Conservation (phyloP, 2,113 vertebrate species). For the Trematomus loennbergii region DNA sequence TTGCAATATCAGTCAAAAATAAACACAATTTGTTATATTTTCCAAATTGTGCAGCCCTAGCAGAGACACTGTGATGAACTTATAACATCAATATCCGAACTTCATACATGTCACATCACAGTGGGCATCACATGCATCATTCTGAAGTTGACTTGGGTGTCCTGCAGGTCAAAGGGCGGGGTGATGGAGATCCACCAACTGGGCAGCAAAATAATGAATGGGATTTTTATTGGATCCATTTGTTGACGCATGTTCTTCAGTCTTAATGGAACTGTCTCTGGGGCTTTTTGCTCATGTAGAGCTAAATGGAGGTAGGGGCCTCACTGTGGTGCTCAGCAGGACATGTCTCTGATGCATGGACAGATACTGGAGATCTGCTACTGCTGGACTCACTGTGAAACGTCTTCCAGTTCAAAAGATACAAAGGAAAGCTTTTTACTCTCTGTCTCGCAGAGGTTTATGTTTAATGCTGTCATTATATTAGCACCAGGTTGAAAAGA, state of each 20-base stretch:
- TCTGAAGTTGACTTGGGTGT: neutral
- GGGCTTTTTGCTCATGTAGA: neutral
- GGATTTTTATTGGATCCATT: neutral
- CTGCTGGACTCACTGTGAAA: conserved; percentile 22
- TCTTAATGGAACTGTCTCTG: neutral
- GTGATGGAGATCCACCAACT: neutral
- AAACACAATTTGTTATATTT: too few relatives aligned
- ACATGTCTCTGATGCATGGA: neutral
- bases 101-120: neutral
- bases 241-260: neutral
- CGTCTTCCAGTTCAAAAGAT: conserved; percentile 3
- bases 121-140: neutral
- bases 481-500: neutral
- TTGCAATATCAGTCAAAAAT: too few relatives aligned
- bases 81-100: neutral
- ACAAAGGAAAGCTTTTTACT: neutral
- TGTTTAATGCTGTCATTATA: neutral
- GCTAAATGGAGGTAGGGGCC: neutral
- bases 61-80: too few relatives aligned
- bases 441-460: neutral
- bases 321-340: neutral
- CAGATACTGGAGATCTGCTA: neutral
- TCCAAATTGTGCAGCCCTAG: too few relatives aligned
- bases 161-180: neutral
- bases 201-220: neutral